Percentiles rank a stretch among this genome's conserved stretches.
These are phyloP conservation scores for Drosophila diplacantha DNA, from an alignment of 2,888 invertebrate genomes.

Conservation along the genomic window DNA sequence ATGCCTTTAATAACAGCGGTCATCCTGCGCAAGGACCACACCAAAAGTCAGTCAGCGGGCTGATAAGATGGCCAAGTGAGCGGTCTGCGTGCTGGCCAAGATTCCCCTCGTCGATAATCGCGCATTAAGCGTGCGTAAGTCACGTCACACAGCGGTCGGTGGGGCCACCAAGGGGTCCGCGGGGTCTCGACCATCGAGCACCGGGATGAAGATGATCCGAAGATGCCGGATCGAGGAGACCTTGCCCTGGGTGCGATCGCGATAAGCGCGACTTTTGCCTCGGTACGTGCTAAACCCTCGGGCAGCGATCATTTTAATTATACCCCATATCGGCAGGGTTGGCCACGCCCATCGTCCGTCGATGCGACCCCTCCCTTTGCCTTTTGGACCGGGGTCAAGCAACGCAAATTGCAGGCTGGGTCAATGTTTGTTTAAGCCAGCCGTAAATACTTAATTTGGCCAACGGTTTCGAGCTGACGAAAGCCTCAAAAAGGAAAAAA, in stretches of 20 bases:
- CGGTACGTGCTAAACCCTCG: constrained; percentile 69
- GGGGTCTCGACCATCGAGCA: constrained; percentile 6
- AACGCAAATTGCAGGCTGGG: constrained; percentile 68
- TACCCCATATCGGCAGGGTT: constrained; percentile 35
- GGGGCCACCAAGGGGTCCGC: background rate
- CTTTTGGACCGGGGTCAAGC: constrained; percentile 54
- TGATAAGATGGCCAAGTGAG: constrained; percentile 57
- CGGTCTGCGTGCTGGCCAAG: constrained; percentile 54
- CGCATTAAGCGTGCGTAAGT: constrained; percentile 70
- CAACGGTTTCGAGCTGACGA: constrained; percentile 53
- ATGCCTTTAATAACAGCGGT: constrained; percentile 68
- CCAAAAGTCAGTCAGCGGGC: constrained; percentile 34
- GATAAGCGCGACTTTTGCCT: constrained; percentile 73
- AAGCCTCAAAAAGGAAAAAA: constrained; percentile 25
- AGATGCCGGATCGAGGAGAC: constrained; percentile 53
- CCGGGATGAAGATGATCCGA: constrained; percentile 16
- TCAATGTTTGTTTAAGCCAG: constrained; percentile 64
- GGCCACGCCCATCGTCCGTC: constrained; percentile 28
- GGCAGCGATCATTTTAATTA: constrained; percentile 67
- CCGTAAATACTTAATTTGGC: constrained; percentile 69
- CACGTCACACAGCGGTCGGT: constrained; percentile 48
- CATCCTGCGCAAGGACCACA: constrained; percentile 67
- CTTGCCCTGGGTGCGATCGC: constrained; percentile 75
- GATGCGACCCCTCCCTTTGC: background rate
- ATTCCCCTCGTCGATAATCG: constrained; percentile 68